A percentile compares a stretch with the other conserved stretches of the same genome.
Conservation (phyloP, 2,113 vertebrate genomes). For the Elgaria multicarinata region DNA sequence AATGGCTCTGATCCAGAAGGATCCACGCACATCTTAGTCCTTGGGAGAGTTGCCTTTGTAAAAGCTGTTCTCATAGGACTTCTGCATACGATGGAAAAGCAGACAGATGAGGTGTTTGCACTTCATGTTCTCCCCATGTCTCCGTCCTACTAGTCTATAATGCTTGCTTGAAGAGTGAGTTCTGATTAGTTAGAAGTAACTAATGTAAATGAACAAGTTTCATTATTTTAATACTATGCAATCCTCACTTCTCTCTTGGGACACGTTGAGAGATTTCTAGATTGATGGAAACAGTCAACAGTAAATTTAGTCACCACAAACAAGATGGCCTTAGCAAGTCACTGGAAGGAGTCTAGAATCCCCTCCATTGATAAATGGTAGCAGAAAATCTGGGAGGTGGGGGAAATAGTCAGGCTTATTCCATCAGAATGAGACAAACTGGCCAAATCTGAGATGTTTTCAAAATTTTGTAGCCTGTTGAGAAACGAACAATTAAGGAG, state of each 20-base stretch:
- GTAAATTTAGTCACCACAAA: neutral
- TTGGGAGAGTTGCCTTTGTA: neutral
- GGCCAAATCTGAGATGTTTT: neutral
- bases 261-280: neutral
- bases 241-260: neutral
- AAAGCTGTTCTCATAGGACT: neutral
- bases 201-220: neutral
- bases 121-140: too few species aligned
- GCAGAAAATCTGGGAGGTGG: neutral
- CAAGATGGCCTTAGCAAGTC: neutral
- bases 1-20: neutral
- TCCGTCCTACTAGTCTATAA: too few species aligned
- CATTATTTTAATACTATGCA: neutral
- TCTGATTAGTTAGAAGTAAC: neutral
- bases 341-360: neutral
- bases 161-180: neutral
- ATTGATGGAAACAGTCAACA: neutral
- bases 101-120: neutral
- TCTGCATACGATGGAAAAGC: neutral
- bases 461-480: neutral
- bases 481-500: neutral
- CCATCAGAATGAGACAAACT: neutral
- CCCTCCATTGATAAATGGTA: neutral
- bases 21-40: neutral
- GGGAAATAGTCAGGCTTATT: neutral